Base-by-base conservation (phyloP, 2,888 invertebrate species). In the Drosophila longiperda region DNA sequence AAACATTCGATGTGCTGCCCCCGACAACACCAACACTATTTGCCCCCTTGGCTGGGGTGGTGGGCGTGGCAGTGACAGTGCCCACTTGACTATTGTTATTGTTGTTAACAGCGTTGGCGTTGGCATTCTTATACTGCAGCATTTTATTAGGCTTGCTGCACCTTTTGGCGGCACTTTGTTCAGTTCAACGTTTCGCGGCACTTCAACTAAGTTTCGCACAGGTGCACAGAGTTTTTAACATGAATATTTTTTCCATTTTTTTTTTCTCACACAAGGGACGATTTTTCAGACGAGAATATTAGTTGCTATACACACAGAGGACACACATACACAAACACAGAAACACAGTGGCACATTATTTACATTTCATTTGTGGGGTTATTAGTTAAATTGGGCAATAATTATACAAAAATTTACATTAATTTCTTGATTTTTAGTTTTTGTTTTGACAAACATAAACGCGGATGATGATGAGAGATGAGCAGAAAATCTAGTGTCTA, bases 41-140 rank as follows among this genome's bases (percentile, higher is more conserved):
- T 15, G 65, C 74, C 42, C 80, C 80, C 68, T 91, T 91, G n/a
- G 84, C 83, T 42, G 87, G 75, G 45, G 61, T 61, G 26, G 60
- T 40, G 26, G 91, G 75, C 36, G 90, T 66, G 60, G 80, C 74
- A 70, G 33, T 59, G 57, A 64, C 4, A 26, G 45, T 40, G 71
- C 67, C 50, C 12, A 75, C 42, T 55, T 75, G 78, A 3, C 66
- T 75, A 65, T 72, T 66, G 63, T 76, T 62, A 55, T 73, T 64
- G 67, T 61, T 66, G 61, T 68, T 82, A 40, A 67, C 75, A 26
- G 70, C 73, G 71, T 54, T 83, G 38, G 61, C 71, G 36, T 33
- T 76, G 9, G 82, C 60, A 73, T 87, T 91, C 78, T 91, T 91
- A 78, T 90, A 91, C 62, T 91, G 91, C 63, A 91, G 79, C 91